Percentiles rank a stretch among this genome's conserved stretches.
phyloP scores from a whole-genome alignment of 1,140 invertebrate genomes.

The Pseudomyrmex gracilis region DNA sequence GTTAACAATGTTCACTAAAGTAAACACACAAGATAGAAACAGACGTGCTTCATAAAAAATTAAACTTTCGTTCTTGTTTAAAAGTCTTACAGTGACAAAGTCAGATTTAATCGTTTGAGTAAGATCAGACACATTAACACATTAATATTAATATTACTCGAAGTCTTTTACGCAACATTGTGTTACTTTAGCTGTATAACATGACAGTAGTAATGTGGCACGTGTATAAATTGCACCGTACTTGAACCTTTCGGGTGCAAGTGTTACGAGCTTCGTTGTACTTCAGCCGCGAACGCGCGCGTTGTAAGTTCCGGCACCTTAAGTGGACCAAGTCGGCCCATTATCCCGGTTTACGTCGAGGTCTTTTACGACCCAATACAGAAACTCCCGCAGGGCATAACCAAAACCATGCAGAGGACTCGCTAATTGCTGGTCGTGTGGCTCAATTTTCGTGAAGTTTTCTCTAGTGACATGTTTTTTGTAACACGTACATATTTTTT shows the following conservation, averaged over 20 bases:
- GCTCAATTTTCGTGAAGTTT: conserved; percentile 68
- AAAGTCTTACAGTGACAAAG: too few relatives aligned
- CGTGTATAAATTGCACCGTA: conserved; percentile 69
- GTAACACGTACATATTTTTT: neutral
- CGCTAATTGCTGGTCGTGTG: conserved; percentile 74
- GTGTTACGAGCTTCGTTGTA: conserved; percentile 64
- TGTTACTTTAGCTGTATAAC: conserved; percentile 58
- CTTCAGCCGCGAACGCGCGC: conserved; percentile 61
- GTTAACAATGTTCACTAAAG: too few relatives aligned
- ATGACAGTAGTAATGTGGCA: conserved; percentile 61
- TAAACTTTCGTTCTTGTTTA: too few relatives aligned
- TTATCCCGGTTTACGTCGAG: conserved; percentile 75
- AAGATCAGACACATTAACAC: too few relatives aligned
- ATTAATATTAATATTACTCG: too few relatives aligned
- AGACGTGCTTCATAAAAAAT: too few relatives aligned
- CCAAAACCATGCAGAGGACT: conserved; percentile 71
- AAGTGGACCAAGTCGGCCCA: conserved; percentile 77
- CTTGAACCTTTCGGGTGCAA: conserved; percentile 70
- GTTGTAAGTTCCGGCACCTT: conserved; percentile 70
- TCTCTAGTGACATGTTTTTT: neutral
- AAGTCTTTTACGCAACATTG: neutral
- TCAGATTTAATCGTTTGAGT: neutral
- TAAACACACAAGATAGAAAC: too few relatives aligned
- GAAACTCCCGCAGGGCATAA: conserved; percentile 74
- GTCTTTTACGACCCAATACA: conserved; percentile 75